These are phyloP conservation scores for Oceanodroma leucorhoa DNA, from an alignment of 2,797 vertebrate species.

Conservation along the genomic window DNA sequence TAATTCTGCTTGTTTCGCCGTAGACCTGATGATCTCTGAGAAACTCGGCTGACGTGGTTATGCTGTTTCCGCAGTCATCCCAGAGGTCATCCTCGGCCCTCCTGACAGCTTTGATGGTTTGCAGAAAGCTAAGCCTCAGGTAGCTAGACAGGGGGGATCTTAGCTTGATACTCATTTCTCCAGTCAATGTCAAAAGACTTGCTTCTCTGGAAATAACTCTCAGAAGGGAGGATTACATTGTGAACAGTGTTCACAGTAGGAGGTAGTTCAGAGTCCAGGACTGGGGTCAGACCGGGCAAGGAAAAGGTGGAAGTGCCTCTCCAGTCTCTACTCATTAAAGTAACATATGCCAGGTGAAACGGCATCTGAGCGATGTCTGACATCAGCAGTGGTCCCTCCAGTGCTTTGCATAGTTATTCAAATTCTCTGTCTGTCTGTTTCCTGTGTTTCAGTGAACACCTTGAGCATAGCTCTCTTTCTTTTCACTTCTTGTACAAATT, in stretches of 20 bases:
- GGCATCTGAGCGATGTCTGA: background rate
- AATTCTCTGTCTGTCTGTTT: background rate
- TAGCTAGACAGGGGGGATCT: background rate
- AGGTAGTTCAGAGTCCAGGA: background rate
- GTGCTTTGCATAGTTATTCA: background rate
- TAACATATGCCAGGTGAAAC: background rate
- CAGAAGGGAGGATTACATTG: background rate
- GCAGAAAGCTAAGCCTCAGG: background rate
- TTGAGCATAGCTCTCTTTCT: background rate
- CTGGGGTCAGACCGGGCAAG: background rate
- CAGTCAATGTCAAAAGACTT: background rate
- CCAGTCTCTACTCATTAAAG: background rate
- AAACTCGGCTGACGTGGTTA: accelerated
- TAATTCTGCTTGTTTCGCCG: background rate
- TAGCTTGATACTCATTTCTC: background rate
- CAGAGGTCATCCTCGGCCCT: background rate
- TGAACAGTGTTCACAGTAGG: background rate
- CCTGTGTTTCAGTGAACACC: background rate
- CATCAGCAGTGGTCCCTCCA: background rate
- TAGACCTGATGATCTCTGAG: background rate
- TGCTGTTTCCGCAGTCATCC: background rate
- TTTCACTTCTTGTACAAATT: background rate
- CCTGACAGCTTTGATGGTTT: background rate
- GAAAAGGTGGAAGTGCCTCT: background rate
- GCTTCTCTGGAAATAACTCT: background rate